A percentile compares a stretch with the other conserved stretches of the same genome.
phyloP scores from a whole-genome alignment of 2,113 vertebrate species.

The Sapajus apella region DNA sequence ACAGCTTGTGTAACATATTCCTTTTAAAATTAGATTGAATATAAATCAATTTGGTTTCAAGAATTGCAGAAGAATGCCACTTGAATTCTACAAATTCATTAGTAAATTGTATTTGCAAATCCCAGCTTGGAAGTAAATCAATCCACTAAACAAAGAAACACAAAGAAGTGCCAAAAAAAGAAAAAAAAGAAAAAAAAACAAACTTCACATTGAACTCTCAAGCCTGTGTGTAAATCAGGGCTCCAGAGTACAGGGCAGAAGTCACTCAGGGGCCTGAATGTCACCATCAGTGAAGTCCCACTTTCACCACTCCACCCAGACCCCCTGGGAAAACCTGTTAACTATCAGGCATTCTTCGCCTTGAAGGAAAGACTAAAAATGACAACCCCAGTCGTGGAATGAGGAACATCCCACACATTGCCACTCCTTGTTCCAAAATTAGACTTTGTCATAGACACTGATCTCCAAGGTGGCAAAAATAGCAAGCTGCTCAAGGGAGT shows the following conservation, averaged over 20 bases:
- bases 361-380: slow-evolving; percentile 50
- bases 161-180: neutral
- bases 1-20: neutral
- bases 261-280: neutral
- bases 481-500: slow-evolving; percentile 10
- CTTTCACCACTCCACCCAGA: fast-evolving
- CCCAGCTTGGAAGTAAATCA: neutral
- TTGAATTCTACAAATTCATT: neutral
- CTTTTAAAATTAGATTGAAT: neutral
- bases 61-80: neutral
- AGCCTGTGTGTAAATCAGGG: neutral
- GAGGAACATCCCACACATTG: slow-evolving; percentile 40
- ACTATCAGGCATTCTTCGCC: neutral
- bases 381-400: slow-evolving; percentile 9
- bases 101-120: neutral
- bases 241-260: fast-evolving
- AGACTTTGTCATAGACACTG: slow-evolving; percentile 49
- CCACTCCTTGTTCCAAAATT: slow-evolving; percentile 70
- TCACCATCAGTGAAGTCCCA: neutral
- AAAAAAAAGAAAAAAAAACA: neutral
- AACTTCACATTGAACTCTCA: neutral
- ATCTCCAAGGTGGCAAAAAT: slow-evolving; percentile 68
- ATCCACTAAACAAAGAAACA: neutral
- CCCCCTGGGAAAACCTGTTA: neutral
- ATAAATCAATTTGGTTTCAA: neutral